These are phyloP conservation scores for Littorina saxatilis DNA, from an alignment of 1,140 invertebrate species.

Conservation along the genomic window DNA sequence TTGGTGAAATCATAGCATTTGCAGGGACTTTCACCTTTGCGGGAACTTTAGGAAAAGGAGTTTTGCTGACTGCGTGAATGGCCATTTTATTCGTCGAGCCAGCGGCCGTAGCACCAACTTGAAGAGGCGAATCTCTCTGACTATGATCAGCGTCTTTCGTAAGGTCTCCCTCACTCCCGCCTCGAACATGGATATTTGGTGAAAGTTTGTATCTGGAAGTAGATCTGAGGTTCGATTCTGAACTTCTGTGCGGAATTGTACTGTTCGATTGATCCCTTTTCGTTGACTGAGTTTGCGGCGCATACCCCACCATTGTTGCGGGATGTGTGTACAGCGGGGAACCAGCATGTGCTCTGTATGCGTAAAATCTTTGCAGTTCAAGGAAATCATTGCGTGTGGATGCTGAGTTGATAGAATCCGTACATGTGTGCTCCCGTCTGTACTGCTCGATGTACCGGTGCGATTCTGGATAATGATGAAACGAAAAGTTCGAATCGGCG, in stretches of 20 bases:
- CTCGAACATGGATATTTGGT: conserved; percentile 1
- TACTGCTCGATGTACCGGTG: conserved; percentile 69
- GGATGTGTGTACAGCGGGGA: conserved; percentile 6
- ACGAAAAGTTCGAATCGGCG: conserved; percentile 51
- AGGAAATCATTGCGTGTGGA: conserved; percentile 34
- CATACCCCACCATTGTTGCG: conserved; percentile 6
- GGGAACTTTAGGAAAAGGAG: conserved; percentile 11
- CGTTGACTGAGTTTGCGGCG: neutral
- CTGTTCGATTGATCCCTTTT: conserved; percentile 7
- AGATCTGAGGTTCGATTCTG: neutral
- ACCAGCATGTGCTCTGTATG: conserved; percentile 12
- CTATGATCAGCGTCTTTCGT: neutral
- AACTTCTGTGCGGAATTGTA: neutral
- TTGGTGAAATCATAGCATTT: neutral
- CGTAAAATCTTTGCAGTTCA: conserved; percentile 29
- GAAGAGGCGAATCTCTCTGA: conserved; percentile 4
- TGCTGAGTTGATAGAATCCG: conserved; percentile 28
- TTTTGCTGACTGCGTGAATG: conserved; percentile 6
- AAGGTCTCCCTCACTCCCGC: neutral
- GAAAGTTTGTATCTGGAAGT: conserved; percentile 16
- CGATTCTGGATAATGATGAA: conserved; percentile 63
- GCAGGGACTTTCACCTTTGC: conserved; percentile 14
- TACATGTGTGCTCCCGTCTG: conserved; percentile 60
- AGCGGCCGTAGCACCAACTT: conserved; percentile 14
- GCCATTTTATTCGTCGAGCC: neutral